These are phyloP conservation scores for Gobiocypris rarus DNA, from an alignment of 2,113 vertebrate genomes.

Conservation along the genomic window DNA sequence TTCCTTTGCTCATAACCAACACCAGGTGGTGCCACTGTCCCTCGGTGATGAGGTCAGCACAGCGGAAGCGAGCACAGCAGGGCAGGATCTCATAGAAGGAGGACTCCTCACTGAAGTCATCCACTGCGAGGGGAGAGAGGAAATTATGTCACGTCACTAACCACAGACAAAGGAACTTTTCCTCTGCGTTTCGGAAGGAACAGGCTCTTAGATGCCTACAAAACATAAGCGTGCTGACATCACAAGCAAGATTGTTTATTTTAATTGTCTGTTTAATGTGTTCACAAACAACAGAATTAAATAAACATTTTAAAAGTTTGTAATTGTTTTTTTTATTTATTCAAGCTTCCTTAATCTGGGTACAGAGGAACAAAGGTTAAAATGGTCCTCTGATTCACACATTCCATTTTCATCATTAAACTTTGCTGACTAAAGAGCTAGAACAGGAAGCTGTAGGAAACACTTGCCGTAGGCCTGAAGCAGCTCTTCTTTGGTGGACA, in stretches of 20 bases:
- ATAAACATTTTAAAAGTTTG: background rate
- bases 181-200: background rate
- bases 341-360: background rate
- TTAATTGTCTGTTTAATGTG: background rate
- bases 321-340: background rate
- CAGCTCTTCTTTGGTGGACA: constrained; percentile 96
- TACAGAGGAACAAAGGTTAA: background rate
- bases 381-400: background rate
- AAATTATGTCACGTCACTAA: constrained; percentile 47
- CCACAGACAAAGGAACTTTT: constrained; percentile 40
- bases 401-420: background rate
- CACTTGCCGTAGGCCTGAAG: constrained; percentile 89
- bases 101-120: constrained; percentile 94
- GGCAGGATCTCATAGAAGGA: constrained; percentile 98
- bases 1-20: constrained; percentile 98
- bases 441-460: constrained; percentile 8
- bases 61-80: constrained; percentile 95
- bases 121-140: constrained; percentile 76
- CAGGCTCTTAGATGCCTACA: background rate
- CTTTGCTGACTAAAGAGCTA: background rate
- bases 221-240: background rate
- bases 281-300: background rate
- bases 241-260: background rate
- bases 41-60: constrained; percentile 90
- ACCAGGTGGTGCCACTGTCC: constrained; percentile 98